Evolutionary conservation across 2,113 vertebrate species (phyloP).

Genomic region (Heterocephalus glaber): DNA sequence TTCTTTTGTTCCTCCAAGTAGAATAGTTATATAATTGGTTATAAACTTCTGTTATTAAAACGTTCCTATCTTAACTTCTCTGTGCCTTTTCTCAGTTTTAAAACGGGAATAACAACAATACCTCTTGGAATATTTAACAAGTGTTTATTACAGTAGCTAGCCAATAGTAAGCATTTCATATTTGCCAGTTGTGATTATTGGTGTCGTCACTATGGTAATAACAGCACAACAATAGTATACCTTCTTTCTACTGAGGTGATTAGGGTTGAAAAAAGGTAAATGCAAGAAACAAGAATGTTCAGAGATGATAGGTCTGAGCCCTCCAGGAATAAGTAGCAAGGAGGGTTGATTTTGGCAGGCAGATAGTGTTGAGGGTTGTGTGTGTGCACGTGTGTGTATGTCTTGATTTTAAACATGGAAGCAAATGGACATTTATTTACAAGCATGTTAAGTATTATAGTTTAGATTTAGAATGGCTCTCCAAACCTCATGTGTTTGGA

Average conservation of each 20-base stretch:
- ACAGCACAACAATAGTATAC: not conserved
- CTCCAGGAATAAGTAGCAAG: not conserved
- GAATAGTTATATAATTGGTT: conserved; percentile 65
- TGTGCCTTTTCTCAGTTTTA: conserved; percentile 34
- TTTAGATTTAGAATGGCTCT: not conserved
- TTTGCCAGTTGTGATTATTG: not conserved
- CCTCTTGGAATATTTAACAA: not conserved
- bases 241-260: not conserved
- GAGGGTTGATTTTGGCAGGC: conserved; percentile 12
- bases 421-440: not conserved
- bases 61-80: not conserved
- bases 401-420: conserved; percentile 34
- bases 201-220: not conserved
- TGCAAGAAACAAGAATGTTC: not conserved
- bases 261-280: not conserved
- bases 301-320: not conserved
- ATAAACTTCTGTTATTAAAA: conserved; percentile 49
- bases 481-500: not conserved
- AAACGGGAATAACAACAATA: not conserved
- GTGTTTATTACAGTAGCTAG: not conserved
- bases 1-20: conserved; percentile 48
- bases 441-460: not conserved
- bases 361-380: not conserved
- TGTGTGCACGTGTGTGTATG: not conserved
- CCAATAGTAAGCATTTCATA: not conserved